Percentiles rank a stretch among this genome's conserved stretches.
These are phyloP conservation scores for Tamias sibiricus DNA, from an alignment of 2,113 vertebrate genomes.

Conservation along the genomic window DNA sequence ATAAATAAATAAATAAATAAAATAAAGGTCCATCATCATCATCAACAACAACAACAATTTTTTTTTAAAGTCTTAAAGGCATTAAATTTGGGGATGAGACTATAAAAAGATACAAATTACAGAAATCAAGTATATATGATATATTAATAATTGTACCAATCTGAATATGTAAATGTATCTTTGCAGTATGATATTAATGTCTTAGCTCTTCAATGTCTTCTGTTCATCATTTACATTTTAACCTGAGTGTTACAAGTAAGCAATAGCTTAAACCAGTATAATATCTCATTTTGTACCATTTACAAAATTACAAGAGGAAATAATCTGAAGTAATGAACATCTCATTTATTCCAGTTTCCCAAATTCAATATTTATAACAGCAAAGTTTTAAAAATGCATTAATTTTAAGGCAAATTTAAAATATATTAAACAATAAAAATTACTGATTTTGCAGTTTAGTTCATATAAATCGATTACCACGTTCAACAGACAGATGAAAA, in stretches of 20 bases:
- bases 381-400: neutral
- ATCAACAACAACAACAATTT: too few relatives aligned
- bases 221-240: neutral
- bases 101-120: neutral
- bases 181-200: neutral
- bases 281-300: neutral
- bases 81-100: neutral
- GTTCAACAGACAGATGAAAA: too few relatives aligned
- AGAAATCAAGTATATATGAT: neutral
- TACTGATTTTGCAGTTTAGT: neutral
- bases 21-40: too few relatives aligned
- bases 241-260: neutral
- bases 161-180: neutral
- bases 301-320: slow-evolving; percentile 11
- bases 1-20: too few relatives aligned
- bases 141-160: neutral
- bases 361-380: neutral
- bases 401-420: neutral
- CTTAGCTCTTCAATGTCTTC: neutral
- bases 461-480: neutral
- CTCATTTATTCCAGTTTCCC: neutral
- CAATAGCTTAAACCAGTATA: neutral
- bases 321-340: neutral
- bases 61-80: slow-evolving; percentile 1
- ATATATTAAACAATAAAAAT: neutral